These are phyloP conservation scores for Paraplagusia blochii DNA, from an alignment of 2,113 vertebrate genomes.

Conservation along the genomic window DNA sequence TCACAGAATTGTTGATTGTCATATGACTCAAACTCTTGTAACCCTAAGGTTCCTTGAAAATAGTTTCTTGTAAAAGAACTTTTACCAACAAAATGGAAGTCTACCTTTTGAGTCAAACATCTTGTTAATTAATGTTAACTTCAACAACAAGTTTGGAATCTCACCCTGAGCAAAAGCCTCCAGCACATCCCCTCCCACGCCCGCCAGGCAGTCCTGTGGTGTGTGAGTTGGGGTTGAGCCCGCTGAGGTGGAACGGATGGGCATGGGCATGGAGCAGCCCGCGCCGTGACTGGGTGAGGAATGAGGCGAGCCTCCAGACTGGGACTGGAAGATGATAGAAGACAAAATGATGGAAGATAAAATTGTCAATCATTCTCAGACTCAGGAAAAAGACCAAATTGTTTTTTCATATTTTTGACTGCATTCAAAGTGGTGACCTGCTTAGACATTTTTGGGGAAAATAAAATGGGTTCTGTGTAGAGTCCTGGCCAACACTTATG, in stretches of 20 bases:
- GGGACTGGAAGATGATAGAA: slow-evolving; percentile 72
- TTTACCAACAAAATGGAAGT: too few relatives aligned
- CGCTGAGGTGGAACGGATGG: slow-evolving; percentile 85
- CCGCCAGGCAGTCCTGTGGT: slow-evolving; percentile 83
- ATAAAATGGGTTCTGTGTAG: not conserved
- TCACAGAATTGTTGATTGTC: too few relatives aligned
- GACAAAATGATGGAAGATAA: not conserved
- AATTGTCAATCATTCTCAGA: not conserved
- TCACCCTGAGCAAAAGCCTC: slow-evolving; percentile 91
- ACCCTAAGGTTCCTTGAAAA: too few relatives aligned
- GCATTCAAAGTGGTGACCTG: too few relatives aligned
- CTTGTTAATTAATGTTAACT: not conserved
- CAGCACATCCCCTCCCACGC: slow-evolving; percentile 84
- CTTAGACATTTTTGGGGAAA: not conserved
- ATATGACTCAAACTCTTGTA: too few relatives aligned
- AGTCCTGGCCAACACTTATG: not conserved
- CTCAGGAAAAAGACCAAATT: too few relatives aligned
- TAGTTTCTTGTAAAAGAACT: too few relatives aligned
- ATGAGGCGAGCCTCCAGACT: slow-evolving; percentile 85
- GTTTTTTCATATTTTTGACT: too few relatives aligned
- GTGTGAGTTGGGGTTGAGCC: slow-evolving; percentile 88
- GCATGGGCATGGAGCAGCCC: slow-evolving; percentile 86
- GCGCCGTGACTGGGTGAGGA: slow-evolving; percentile 88
- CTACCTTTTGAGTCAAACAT: too few relatives aligned
- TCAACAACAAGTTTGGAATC: not conserved